Evolutionary conservation across 2,888 invertebrate species (phyloP), one percentile per base, ranked within the genome.

Genomic region (Pandemis heparana): DNA sequence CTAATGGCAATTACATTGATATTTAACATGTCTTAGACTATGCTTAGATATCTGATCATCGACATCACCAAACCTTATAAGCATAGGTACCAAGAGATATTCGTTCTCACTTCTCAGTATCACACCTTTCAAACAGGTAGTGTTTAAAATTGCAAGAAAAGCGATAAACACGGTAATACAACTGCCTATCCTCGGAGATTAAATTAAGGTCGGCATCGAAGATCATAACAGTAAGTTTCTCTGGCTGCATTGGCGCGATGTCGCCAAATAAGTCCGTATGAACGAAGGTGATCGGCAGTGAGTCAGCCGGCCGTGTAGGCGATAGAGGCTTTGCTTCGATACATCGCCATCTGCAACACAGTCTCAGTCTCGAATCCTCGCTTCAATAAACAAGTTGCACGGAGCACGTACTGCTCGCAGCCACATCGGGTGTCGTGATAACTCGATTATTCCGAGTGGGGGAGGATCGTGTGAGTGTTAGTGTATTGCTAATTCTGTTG

Each of bases 181-280:
- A 74, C 60, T 70, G 70, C 48, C 74, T 74, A 73, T 73, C 69
- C 63, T 73, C n/a, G 73, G 74, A 53, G 64, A 70, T 70, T 60
- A 70, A 48, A 43, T 62, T 64, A 69, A 74, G 74, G 74, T 70
- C 66, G 70, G 48, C 66, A 66, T 68, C 80, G 82, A 80, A 82
- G 80, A 80, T 83, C 80, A 79, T 81, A 81, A 82, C 77, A 82
- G 83, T 83, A 66, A 76, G 79, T 76, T 86, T 86, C 85, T 87
- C 85, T 81, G 80, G 82, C 83, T 89, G 89, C 87, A 89, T 88
- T 87, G 85, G 84, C 85, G 80, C 85, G 90, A 86, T 89, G 89
- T 91, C 90, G 82, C 94, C 94, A 93, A 94, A 94, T 94, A 94
- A 87, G 94, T 93, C 91, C 91, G 89, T 90, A 88, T 85, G 82